Evolutionary conservation across 92 coral and sea anemone genomes (phyloP).

Genomic region (Epizoanthus ramosus): DNA sequence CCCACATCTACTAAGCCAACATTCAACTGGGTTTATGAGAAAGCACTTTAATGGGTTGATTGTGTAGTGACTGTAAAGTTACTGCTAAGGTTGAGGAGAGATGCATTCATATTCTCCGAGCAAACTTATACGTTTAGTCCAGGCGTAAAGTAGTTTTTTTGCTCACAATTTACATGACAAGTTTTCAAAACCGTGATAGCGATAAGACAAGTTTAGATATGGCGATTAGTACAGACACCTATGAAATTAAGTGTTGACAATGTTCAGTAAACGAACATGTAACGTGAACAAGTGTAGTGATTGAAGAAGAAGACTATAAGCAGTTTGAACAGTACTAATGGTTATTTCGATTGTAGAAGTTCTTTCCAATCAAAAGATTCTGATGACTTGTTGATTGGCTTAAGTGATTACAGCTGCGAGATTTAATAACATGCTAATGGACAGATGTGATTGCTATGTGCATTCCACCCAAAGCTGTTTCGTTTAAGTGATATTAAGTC

Average conservation of each 20-base stretch:
- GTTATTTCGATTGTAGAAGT: constrained; percentile 62
- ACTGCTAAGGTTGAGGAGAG: neutral
- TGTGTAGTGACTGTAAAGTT: neutral
- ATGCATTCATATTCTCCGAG: neutral
- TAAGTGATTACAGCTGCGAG: constrained; percentile 88
- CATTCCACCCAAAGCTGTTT: constrained; percentile 74
- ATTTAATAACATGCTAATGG: constrained; percentile 91
- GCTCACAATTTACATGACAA: constrained; percentile 57
- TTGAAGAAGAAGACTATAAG: constrained; percentile 16
- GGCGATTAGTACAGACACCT: constrained; percentile 20
- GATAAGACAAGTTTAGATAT: constrained; percentile 61
- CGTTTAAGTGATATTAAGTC: constrained; percentile 90
- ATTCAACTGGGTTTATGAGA: neutral
- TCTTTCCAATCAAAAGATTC: constrained; percentile 67
- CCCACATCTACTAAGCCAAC: constrained; percentile 19
- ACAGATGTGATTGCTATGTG: constrained; percentile 76
- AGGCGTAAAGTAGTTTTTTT: constrained; percentile 55
- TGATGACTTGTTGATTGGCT: constrained; percentile 92
- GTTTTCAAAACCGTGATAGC: constrained; percentile 58
- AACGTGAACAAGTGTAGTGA: constrained; percentile 18
- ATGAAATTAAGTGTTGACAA: constrained; percentile 15
- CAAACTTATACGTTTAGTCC: neutral
- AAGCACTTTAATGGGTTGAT: constrained; percentile 2
- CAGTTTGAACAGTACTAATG: constrained; percentile 53
- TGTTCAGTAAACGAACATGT: constrained; percentile 1